Conservation (phyloP, 2,888 invertebrate genomes). For the Teleiodes luculella region DNA sequence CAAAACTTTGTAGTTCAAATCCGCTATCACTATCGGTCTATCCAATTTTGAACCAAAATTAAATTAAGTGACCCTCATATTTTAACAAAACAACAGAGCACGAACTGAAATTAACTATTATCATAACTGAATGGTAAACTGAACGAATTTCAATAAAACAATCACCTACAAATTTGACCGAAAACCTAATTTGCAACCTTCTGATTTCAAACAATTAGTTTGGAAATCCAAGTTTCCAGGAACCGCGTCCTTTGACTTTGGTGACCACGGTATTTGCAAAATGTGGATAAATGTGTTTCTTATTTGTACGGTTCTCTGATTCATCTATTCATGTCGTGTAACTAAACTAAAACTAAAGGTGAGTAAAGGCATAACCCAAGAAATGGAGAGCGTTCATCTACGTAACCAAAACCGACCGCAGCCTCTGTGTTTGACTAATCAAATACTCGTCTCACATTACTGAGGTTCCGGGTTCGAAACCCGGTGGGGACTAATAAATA, state of each 20-base stretch:
- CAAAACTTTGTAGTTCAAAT: too few species aligned
- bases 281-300: background rate
- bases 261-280: background rate
- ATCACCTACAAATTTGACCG: background rate
- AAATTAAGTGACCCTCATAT: background rate
- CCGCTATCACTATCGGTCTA: too few species aligned
- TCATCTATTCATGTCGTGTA: too few species aligned
- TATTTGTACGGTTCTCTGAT: too few species aligned
- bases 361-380: too few species aligned
- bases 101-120: background rate
- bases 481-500: too few species aligned
- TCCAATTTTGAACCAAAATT: background rate
- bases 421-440: too few species aligned
- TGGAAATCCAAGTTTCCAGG: conserved; percentile 8
- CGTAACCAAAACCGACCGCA: too few species aligned
- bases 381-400: too few species aligned
- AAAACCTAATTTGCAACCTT: conserved; percentile 10
- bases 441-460: too few species aligned
- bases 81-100: background rate
- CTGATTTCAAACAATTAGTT: conserved; percentile 18
- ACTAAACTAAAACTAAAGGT: too few species aligned
- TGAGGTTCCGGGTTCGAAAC: too few species aligned
- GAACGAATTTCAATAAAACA: conserved; percentile 9
- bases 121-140: background rate
- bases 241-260: conserved; percentile 5